These are phyloP conservation scores for Spheniscus mendiculus DNA, from an alignment of 2,113 vertebrate genomes.

Conservation along the genomic window DNA sequence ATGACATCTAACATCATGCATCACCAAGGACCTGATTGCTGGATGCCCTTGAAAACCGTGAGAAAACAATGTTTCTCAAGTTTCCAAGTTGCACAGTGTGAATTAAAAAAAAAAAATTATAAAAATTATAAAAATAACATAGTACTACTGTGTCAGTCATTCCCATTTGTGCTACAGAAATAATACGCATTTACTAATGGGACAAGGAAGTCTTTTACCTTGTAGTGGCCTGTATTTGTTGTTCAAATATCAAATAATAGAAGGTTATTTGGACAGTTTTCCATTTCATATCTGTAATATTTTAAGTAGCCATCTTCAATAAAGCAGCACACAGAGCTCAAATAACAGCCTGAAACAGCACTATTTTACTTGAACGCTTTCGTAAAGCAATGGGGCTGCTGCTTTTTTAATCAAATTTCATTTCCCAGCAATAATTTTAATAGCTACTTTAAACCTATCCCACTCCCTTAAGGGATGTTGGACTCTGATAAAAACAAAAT, in stretches of 20 bases:
- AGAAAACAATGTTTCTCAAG: not conserved
- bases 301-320: not conserved
- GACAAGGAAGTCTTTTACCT: not conserved
- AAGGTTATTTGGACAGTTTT: not conserved
- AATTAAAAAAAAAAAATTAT: not conserved
- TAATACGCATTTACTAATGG: not conserved
- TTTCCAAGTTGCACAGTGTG: not conserved
- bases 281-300: not conserved
- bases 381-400: not conserved
- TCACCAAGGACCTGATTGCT: not conserved
- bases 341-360: not conserved
- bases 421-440: conserved; percentile 32
- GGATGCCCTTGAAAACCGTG: not conserved
- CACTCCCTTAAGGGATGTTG: not conserved
- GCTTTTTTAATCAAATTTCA: conserved; percentile 23
- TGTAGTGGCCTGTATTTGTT: not conserved
- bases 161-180: not conserved
- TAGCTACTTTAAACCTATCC: not conserved
- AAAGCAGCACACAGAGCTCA: not conserved
- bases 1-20: not conserved
- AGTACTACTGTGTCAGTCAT: not conserved
- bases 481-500: not conserved
- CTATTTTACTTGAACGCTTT: not conserved
- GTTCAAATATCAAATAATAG: not conserved
- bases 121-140: not conserved